Evolutionary conservation across 1,140 invertebrate genomes (phyloP), one percentile per base, ranked within the genome.

Genomic region (Tetraneura akinire): DNA sequence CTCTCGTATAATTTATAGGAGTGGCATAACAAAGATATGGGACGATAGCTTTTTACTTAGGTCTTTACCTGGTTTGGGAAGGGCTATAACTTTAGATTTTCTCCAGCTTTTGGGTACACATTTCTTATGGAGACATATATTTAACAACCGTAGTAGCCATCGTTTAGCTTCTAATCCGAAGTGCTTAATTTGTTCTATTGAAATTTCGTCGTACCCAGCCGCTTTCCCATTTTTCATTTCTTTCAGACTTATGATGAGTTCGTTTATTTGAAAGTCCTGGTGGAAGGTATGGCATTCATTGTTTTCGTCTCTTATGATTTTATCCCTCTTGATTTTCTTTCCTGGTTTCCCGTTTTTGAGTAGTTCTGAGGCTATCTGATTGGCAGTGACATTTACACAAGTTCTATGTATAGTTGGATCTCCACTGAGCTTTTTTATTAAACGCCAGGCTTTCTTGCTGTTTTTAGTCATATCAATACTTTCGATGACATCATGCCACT

Each of bases 61-160:
- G 9, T 51, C 47, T 55, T 47, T 51, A 18, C 81, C 81, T 29
- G 81, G 80, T 82, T 82, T 82, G 14, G 80, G 73, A 47, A 82
- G 37, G 13, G 81, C 81, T 68, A 81, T 60, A 14, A 82, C 81
- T n/a, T 73, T 42, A 29, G 81, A 71, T 47, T 81, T 60, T 71
- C 80, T 81, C 81, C 81, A 82, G 11, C 51, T 53, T 37, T 37
- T 37, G 32, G 32, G 32, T 37, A 37, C 8, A 37, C 32, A 3
- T 37, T 37, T 37, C 32, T 8, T 37, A 37, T 4, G 32, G 3
- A 37, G 32, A 8, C 32, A 37, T 37, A 8, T 37, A 37, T 37
- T 37, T 37, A 37, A 8, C 3, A 37, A 8, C 8, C 8, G 32
- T 3, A 37, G 32, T 37, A 37, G 32, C 32, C 32, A 37, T 37